A percentile compares a stretch with the other conserved stretches of the same genome.
These are phyloP conservation scores for Clarias batrachus DNA, from an alignment of 2,113 vertebrate genomes.

Conservation along the genomic window DNA sequence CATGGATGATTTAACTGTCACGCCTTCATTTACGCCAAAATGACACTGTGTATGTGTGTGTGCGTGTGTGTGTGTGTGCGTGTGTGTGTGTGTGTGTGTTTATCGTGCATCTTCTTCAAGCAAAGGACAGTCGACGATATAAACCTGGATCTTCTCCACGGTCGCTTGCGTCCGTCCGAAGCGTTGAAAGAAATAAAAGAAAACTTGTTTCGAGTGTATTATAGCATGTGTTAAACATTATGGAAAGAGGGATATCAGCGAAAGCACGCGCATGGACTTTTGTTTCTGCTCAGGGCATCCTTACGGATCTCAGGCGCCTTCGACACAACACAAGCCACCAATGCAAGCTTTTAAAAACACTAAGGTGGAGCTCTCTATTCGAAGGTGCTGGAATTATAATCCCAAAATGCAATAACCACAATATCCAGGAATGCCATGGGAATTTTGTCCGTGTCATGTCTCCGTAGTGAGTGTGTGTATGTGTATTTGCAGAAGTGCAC, in stretches of 20 bases:
- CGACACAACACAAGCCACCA: too few relatives aligned
- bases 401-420: neutral
- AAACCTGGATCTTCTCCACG: neutral
- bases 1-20: neutral
- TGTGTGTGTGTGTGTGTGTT: neutral
- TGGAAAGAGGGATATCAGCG: neutral
- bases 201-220: neutral
- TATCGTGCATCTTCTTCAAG: neutral
- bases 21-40: neutral
- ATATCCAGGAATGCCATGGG: neutral
- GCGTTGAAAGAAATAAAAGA: neutral
- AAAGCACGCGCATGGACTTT: neutral
- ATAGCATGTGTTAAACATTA: neutral
- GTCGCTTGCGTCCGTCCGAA: neutral
- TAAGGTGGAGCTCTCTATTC: neutral
- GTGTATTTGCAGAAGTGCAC: neutral
- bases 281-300: neutral
- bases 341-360: neutral
- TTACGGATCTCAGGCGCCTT: neutral
- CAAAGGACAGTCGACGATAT: neutral
- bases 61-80: neutral
- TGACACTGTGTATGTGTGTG: neutral
- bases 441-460: neutral
- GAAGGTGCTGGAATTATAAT: neutral
- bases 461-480: neutral